Evolutionary conservation across 2,797 vertebrate genomes (phyloP), one percentile per base, ranked within the genome.

Genomic region (Myotis pilosus): DNA sequence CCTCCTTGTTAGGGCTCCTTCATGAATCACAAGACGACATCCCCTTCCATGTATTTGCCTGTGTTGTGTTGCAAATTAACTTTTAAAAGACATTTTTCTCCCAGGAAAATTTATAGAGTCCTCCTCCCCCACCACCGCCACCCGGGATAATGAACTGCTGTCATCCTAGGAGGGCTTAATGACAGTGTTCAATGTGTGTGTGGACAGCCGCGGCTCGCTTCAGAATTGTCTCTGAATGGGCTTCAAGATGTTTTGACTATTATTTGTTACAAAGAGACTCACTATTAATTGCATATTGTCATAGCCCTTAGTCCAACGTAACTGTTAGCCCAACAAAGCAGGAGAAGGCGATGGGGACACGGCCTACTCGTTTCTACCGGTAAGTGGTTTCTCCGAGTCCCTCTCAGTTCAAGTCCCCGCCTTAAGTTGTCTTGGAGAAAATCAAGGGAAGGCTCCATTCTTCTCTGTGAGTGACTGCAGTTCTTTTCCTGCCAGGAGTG

Each of bases 211-310:
- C 83, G 92, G 60, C 95, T 92, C 86, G 95, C 96, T 97, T 97
- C 97, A 96, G 89, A 93, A 96, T 95, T 96, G 97, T 97, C 97
- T 88, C 95, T 97, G 96, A 98, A 97, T 92, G 97, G 93, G 97
- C 98, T 97, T 98, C 98, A 98, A 97, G 98, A 98, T 98, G 97
- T 98, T 98, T 98, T 98, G 97, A 98, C 97, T 98, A 89, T 98
- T 97, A 97, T 97, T 96, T 95, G 81, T 96, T 98, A 96, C 97
- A 97, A 97, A 97, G 96, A 93, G 97, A 89, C 51, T 97, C 95
- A 33, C 94, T 96, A 96, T 97, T 98, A 97, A 97, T 97, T 97
- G 97, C 95, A 96, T 96, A 91, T 98, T 98, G 97, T 96, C 97
- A 94, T 91, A 62, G 86, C 96, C 95, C 90, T 96, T 89, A 92